Evolutionary conservation across 1,140 invertebrate species (phyloP).

Genomic region (Lordiphosa collinella): DNA sequence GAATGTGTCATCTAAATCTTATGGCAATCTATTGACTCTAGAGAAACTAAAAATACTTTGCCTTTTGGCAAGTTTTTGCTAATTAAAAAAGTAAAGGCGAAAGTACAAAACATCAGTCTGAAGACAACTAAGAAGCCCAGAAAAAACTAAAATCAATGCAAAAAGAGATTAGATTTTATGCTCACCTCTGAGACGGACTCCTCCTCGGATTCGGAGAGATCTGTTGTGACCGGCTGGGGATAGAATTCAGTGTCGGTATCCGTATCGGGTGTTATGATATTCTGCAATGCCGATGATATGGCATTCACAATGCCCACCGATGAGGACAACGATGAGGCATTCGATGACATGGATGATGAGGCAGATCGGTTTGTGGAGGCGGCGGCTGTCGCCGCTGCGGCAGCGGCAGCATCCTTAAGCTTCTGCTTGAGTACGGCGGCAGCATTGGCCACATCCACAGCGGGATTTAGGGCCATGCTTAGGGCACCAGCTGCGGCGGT

Average conservation of each 20-base stretch:
- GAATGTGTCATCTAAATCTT: too few species aligned
- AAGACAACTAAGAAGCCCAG: neutral
- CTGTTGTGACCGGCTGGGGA: conserved; percentile 88
- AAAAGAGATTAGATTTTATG: neutral
- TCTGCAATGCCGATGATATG: conserved; percentile 63
- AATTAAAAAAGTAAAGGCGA: too few species aligned
- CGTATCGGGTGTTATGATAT: conserved; percentile 67
- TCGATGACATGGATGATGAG: conserved; percentile 62
- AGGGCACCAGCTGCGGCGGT: conserved; percentile 13
- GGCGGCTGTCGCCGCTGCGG: conserved; percentile 31
- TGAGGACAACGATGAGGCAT: conserved; percentile 67
- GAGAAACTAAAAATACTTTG: too few species aligned
- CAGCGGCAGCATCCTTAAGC: conserved; percentile 60
- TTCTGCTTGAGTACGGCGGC: conserved; percentile 69
- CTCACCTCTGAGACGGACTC: conserved; percentile 95
- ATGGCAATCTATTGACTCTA: too few species aligned
- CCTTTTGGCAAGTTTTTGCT: too few species aligned
- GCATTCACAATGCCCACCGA: conserved; percentile 64
- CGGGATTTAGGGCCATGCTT: conserved; percentile 28
- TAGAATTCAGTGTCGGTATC: conserved; percentile 84
- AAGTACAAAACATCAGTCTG: too few species aligned
- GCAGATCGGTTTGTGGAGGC: conserved; percentile 53
- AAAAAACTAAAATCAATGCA: neutral
- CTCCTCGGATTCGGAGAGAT: conserved; percentile 94
- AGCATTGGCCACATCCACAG: conserved; percentile 47